A percentile compares a stretch with the other conserved stretches of the same genome.
These are phyloP conservation scores for Vulpes vulpes DNA, from an alignment of 2,113 vertebrate genomes.

Conservation along the genomic window DNA sequence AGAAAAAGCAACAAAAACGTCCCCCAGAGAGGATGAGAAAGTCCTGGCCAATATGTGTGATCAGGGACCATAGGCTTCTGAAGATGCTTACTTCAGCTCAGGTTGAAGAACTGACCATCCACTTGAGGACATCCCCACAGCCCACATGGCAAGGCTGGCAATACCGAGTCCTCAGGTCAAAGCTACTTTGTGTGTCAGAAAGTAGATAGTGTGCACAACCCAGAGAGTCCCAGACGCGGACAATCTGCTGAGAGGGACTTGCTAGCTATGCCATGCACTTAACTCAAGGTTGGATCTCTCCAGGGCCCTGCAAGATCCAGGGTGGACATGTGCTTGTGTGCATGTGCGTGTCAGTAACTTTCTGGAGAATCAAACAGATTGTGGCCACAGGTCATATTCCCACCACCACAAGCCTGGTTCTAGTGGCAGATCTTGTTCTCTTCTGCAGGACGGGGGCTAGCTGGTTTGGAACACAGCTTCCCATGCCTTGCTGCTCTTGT, in stretches of 20 bases:
- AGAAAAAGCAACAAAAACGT: not conserved
- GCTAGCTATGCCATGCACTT: not conserved
- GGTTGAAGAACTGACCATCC: not conserved
- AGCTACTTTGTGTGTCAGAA: not conserved
- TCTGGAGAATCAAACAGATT: not conserved
- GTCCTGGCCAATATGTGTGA: not conserved
- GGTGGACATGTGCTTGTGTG: fast-evolving
- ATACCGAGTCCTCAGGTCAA: not conserved
- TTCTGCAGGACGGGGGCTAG: not conserved
- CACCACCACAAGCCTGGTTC: not conserved
- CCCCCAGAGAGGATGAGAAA: not conserved
- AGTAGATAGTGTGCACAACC: not conserved
- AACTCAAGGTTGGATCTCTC: not conserved
- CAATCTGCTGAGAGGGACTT: not conserved
- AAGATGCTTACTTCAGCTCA: not conserved
- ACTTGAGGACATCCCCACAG: fast-evolving
- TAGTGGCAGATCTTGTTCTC: not conserved
- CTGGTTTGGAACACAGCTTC: not conserved
- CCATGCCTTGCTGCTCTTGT: not conserved
- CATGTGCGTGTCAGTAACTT: fast-evolving
- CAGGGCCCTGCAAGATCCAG: not conserved
- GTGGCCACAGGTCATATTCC: too few species aligned
- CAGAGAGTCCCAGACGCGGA: not conserved
- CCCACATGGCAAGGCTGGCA: not conserved
- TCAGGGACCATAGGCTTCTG: not conserved